Base-by-base conservation (phyloP, 2,888 invertebrate species). In the Drosophila robusta region DNA sequence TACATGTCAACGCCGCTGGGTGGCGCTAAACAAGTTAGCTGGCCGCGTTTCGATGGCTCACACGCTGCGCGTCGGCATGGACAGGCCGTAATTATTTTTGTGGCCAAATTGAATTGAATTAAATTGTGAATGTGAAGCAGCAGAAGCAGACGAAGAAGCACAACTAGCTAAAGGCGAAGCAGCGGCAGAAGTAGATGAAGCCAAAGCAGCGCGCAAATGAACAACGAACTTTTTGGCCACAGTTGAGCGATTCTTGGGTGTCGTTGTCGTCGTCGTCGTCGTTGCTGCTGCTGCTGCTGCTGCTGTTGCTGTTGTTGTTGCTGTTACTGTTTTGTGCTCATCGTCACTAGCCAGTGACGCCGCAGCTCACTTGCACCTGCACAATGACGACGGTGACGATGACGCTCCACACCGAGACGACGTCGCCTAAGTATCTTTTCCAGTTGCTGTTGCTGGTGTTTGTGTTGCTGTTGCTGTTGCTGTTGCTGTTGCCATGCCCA, bases 51-150 rank as follows among this genome's bases (percentile, higher is more conserved):
- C 47, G 12, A 54, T 42, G 41, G 70, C 70, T 85, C 87, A 80
- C 87, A 87, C 84, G 85, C 75, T 81, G 85, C 85, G 85, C 85
- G 87, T 87, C 75, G 82, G 75, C 80, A 72, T 84, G 85, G 87
- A 78, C 87, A 87, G 84, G 70, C 74, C 75, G 87, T 87, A 87
- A 85, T 85, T 85, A 82, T 80, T 82, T 80, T 78, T 85, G 83
- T 81, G 85, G 83, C 89, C 87, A 88, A 88, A 88, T 83, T 88
- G 87, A 87, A 88, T 85, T 85, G 87, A 87, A 85, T 87, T 85
- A 87, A 84, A 76, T 76, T 74, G 82, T 73, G 80, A 70, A 71
- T 69, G 78, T 68, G 72, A 67, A 68, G 69, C 63, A 72, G 54
- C 52, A 49, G 49, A 52, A 67, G 69, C 22, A 52, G 54, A 41